These are phyloP conservation scores for Lepidocyrtoides sp. DNA, from an alignment of 2,888 invertebrate species.

Conservation along the genomic window DNA sequence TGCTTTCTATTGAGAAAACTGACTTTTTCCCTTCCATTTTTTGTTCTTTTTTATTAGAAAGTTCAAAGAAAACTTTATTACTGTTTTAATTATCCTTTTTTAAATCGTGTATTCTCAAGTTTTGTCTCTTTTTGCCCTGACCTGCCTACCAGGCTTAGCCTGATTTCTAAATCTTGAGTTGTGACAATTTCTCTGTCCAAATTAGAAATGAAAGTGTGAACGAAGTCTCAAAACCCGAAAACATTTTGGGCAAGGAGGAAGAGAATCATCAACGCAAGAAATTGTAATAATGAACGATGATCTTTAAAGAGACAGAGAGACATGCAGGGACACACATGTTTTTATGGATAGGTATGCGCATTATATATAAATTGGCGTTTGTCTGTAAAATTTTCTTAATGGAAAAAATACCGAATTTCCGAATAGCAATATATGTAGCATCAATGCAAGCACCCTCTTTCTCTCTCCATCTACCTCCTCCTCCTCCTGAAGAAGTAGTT, in stretches of 20 bases:
- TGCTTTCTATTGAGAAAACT: slow-evolving; percentile 84
- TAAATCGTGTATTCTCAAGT: no score
- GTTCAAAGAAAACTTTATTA: not conserved
- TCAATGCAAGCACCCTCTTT: slow-evolving; percentile 36
- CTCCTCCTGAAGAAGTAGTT: slow-evolving; percentile 61
- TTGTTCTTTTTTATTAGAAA: not conserved
- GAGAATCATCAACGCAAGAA: slow-evolving; percentile 50
- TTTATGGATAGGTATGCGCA: slow-evolving; percentile 8
- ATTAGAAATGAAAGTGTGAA: slow-evolving; percentile 53
- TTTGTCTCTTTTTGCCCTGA: slow-evolving; percentile 49
- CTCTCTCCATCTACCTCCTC: slow-evolving; percentile 5
- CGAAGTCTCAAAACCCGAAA: slow-evolving; percentile 12
- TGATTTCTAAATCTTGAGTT: not conserved
- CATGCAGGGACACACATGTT: slow-evolving; percentile 42
- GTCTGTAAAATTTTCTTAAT: slow-evolving; percentile 28
- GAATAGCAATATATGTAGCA: no score
- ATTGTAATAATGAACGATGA: slow-evolving; percentile 43
- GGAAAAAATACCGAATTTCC: slow-evolving; percentile 41
- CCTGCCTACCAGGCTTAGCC: not conserved
- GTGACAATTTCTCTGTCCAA: slow-evolving; percentile 13
- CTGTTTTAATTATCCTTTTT: no score
- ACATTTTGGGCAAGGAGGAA: slow-evolving; percentile 60
- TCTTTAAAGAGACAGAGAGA: not conserved
- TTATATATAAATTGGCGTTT: slow-evolving; percentile 18
- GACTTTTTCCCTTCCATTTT: slow-evolving; percentile 82